Percentiles rank a stretch among this genome's conserved stretches.
Conservation (phyloP, 1,140 invertebrate genomes). For the Sinella curviseta region DNA sequence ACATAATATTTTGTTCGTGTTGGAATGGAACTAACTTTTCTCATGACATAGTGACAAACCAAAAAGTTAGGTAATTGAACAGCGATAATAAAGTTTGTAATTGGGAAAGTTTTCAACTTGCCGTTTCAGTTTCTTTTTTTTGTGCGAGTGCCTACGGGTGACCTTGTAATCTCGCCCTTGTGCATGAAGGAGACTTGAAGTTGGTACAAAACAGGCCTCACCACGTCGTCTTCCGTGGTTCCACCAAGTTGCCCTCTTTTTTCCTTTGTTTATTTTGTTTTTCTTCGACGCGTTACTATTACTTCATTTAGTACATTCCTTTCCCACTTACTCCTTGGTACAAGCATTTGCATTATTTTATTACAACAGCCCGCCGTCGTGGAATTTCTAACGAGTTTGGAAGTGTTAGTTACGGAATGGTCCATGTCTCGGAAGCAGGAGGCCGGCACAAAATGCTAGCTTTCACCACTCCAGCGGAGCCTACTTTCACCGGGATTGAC, state of each 20-base stretch:
- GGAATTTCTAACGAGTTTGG: not conserved
- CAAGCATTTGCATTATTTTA: not conserved
- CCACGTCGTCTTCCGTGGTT: not conserved
- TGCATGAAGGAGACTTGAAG: not conserved
- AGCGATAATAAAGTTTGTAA: too few species aligned
- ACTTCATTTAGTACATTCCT: not conserved
- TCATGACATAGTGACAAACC: too few species aligned
- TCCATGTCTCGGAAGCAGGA: constrained; percentile 45
- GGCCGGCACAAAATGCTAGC: constrained; percentile 45
- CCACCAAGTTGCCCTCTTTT: not conserved
- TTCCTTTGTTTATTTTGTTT: constrained; percentile 9
- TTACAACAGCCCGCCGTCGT: not conserved
- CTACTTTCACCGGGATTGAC: constrained; percentile 40
- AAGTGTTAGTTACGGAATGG: constrained; percentile 39
- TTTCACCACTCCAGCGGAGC: constrained; percentile 41
- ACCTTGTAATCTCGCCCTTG: too few species aligned
- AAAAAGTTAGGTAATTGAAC: too few species aligned
- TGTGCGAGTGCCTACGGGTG: too few species aligned
- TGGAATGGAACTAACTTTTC: too few species aligned
- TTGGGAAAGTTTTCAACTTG: too few species aligned
- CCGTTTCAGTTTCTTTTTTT: too few species aligned
- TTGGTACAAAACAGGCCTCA: not conserved
- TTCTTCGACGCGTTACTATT: not conserved
- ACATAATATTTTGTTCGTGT: too few species aligned
- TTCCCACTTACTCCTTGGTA: not conserved